phyloP scores from a whole-genome alignment of 2,888 invertebrate species.

The Melieria picta region DNA sequence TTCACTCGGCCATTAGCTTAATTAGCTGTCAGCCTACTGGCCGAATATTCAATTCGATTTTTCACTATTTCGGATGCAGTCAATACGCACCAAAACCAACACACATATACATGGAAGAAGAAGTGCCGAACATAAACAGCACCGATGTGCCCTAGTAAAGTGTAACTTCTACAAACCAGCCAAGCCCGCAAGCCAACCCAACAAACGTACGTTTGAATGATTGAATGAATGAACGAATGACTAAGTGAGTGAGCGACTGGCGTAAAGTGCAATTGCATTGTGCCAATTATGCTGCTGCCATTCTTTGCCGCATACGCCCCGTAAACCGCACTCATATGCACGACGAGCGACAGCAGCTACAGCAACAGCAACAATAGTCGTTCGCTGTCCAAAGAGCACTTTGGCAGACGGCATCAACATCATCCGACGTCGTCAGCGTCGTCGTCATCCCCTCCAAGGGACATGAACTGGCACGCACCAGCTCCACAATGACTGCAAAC shows the following conservation, averaged over 20 bases:
- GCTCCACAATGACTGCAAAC: slow-evolving; percentile 42
- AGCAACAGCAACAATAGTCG: no score
- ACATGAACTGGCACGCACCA: slow-evolving; percentile 43
- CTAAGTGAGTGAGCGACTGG: no score
- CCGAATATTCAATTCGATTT: no score
- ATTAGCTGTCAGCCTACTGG: slow-evolving; percentile 5
- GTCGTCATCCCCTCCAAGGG: slow-evolving; percentile 42
- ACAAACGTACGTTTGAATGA: no score
- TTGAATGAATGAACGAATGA: no score
- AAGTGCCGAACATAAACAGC: background rate
- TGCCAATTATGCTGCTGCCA: slow-evolving; percentile 19
- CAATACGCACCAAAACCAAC: background rate
- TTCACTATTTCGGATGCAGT: no score
- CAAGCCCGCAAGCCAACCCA: background rate
- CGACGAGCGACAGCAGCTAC: background rate
- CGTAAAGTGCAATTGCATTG: slow-evolving; percentile 24
- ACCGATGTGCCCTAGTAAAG: background rate
- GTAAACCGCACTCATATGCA: background rate
- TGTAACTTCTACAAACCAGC: background rate
- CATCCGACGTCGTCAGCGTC: no score
- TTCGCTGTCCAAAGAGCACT: no score
- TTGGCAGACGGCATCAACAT: no score
- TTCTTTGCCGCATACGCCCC: slow-evolving; percentile 18
- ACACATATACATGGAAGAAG: background rate
- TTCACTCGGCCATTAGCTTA: slow-evolving; percentile 13